These are phyloP conservation scores for Ligdia adustata DNA, from an alignment of 2,888 invertebrate genomes.

Conservation along the genomic window DNA sequence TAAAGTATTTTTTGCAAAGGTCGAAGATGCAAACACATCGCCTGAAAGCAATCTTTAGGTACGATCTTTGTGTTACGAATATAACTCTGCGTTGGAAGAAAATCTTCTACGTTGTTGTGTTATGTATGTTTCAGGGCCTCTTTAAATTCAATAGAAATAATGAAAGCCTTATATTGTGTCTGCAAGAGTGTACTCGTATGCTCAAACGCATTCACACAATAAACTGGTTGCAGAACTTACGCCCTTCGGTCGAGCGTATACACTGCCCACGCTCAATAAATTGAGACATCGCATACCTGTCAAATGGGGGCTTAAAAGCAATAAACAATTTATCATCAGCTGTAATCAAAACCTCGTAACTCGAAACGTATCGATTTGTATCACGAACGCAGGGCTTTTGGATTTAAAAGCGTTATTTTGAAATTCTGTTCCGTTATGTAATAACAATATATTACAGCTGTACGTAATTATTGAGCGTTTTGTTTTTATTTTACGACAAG, in stretches of 20 bases:
- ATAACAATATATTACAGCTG: conserved; percentile 43
- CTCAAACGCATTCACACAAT: conserved; percentile 27
- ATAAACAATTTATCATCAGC: conserved; percentile 44
- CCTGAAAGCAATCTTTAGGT: conserved; percentile 3
- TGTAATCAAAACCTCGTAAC: conserved; percentile 39
- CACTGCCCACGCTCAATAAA: conserved; percentile 44
- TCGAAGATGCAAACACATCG: conserved; percentile 4
- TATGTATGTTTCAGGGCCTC: conserved; percentile 4
- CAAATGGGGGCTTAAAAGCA: conserved; percentile 38
- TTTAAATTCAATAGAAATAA: neutral
- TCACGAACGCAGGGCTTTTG: conserved; percentile 36
- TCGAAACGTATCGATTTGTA: conserved; percentile 42
- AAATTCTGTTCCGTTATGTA: conserved; percentile 48
- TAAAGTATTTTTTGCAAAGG: conserved; percentile 21
- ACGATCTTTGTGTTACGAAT: conserved; percentile 6
- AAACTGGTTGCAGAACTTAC: conserved; percentile 32
- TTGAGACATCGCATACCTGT: conserved; percentile 47
- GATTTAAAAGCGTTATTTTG: conserved; percentile 38
- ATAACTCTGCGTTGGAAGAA: conserved; percentile 6
- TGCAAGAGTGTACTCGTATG: neutral
- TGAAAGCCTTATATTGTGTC: neutral
- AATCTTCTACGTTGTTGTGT: no score
- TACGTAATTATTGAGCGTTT: conserved; percentile 38
- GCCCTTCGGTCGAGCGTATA: conserved; percentile 22
- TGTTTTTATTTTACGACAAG: conserved; percentile 43